Evolutionary conservation across 2,113 vertebrate species (phyloP).

Genomic region (Microtus pennsylvanicus): DNA sequence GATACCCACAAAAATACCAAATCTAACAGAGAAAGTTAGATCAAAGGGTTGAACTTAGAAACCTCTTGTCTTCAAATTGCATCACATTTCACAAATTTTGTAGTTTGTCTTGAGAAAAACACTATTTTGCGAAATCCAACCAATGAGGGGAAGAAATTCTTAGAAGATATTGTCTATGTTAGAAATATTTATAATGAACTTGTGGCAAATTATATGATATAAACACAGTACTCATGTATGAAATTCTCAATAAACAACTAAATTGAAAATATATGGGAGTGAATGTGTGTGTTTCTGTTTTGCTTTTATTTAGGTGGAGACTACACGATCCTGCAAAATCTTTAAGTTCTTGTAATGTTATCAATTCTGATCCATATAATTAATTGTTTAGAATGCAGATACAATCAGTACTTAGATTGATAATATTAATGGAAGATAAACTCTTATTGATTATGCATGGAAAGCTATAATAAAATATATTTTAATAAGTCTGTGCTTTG

Average conservation of each 20-base stretch:
- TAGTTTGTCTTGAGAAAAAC: not conserved
- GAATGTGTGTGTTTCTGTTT: not conserved
- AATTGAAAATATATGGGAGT: not conserved
- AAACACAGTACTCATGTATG: not conserved
- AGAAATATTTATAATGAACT: not conserved
- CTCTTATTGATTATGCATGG: not conserved
- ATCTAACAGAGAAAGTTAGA: not conserved
- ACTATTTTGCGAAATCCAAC: not conserved
- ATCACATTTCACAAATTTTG: not conserved
- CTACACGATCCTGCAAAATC: not conserved
- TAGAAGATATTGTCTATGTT: not conserved
- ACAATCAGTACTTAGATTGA: not conserved
- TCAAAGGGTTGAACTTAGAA: conserved; percentile 10
- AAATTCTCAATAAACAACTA: not conserved
- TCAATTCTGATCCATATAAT: not conserved
- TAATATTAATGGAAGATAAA: not conserved
- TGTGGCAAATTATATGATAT: not conserved
- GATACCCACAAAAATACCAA: not conserved
- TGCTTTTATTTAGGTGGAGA: not conserved
- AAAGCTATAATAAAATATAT: not conserved
- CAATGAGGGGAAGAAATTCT: not conserved
- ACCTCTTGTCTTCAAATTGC: not conserved
- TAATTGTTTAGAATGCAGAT: not conserved
- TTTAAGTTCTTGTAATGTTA: not conserved
- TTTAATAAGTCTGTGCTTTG: not conserved